phyloP scores from a whole-genome alignment of 2,797 vertebrate species.

The Gymnodraco acuticeps region DNA sequence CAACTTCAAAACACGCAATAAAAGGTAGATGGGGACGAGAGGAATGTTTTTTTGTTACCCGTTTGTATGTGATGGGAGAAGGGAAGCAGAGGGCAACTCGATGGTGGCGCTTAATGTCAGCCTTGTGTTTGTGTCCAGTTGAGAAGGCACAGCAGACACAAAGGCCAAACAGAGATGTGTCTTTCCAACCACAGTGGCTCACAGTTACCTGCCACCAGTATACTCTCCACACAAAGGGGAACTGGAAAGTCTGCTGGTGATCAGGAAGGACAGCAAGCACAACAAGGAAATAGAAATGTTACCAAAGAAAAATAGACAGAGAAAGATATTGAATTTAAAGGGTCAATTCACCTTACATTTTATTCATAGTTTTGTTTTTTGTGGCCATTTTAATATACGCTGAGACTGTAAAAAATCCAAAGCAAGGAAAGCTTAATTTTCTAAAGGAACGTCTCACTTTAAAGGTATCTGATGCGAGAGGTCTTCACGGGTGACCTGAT shows the following conservation, averaged over 20 bases:
- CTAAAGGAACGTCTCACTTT: background rate
- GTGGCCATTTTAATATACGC: background rate
- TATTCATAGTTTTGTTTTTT: background rate
- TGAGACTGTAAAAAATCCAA: background rate
- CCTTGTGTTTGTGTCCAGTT: constrained; percentile 43
- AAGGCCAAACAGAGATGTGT: constrained; percentile 32
- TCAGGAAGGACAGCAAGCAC: background rate
- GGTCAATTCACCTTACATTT: background rate
- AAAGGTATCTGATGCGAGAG: background rate
- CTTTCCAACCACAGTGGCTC: constrained; percentile 17
- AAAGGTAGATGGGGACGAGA: constrained; percentile 11
- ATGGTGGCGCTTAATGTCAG: constrained; percentile 51
- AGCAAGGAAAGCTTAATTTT: background rate
- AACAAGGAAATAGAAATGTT: background rate
- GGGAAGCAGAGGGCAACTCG: constrained; percentile 8
- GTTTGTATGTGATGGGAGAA: constrained; percentile 10
- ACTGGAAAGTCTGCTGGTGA: constrained; percentile 7
- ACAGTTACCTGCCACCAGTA: constrained; percentile 1
- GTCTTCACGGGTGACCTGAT: background rate
- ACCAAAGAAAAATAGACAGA: too few relatives aligned
- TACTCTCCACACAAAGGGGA: background rate
- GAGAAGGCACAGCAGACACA: constrained; percentile 37
- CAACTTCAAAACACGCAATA: background rate
- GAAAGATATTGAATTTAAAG: background rate
- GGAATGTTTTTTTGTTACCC: background rate